Evolutionary conservation across 2,797 vertebrate species (phyloP).

Genomic region (Poecilia picta): DNA sequence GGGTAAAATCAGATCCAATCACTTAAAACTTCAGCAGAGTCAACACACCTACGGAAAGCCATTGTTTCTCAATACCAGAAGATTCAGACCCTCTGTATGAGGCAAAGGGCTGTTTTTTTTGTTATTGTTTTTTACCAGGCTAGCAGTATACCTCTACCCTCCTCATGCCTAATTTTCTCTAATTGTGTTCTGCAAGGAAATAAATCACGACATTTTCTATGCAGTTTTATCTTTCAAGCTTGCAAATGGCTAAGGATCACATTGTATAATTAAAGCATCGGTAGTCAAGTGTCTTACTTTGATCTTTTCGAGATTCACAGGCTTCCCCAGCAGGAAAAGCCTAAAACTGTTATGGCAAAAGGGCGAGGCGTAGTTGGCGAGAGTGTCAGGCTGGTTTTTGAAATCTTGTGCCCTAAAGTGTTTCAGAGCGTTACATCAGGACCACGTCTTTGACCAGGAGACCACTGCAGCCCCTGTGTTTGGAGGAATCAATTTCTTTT

Average conservation of each 20-base stretch:
- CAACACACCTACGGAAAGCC: no score
- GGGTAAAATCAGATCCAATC: no score
- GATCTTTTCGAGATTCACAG: conserved; percentile 53
- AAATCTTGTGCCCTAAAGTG: conserved; percentile 52
- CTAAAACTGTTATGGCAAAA: conserved; percentile 52
- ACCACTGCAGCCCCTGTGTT: conserved; percentile 53
- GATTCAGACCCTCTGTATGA: no score
- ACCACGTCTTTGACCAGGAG: conserved; percentile 49
- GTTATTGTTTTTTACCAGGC: not conserved
- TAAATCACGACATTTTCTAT: not conserved
- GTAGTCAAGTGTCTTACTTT: conserved; percentile 57
- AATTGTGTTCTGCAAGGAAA: conserved; percentile 7
- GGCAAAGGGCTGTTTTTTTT: no score
- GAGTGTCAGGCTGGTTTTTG: conserved; percentile 47
- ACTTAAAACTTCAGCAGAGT: no score
- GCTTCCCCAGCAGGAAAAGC: conserved; percentile 33
- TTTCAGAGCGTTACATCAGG: conserved; percentile 77
- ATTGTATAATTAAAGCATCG: conserved; percentile 60
- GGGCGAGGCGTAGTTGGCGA: conserved; percentile 17
- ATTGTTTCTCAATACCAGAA: no score
- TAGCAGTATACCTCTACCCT: not conserved
- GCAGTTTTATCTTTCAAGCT: conserved; percentile 32
- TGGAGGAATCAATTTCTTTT: conserved; percentile 39
- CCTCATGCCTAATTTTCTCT: not conserved
- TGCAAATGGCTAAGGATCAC: conserved; percentile 58